Conservation (phyloP, 1,140 invertebrate genomes). For the Neuroterus valhalla region DNA sequence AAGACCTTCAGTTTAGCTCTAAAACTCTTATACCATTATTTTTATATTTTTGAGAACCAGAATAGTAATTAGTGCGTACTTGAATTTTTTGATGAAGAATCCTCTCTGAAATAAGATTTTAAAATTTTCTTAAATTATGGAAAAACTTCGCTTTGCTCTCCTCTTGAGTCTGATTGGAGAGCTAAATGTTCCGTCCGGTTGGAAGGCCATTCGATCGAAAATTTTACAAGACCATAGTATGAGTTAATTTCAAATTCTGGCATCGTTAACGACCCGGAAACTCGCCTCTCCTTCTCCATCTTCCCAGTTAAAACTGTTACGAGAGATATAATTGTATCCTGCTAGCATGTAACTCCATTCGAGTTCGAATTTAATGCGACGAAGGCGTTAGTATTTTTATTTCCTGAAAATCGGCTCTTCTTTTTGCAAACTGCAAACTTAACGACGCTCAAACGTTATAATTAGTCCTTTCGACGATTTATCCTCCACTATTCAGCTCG, state of each 20-base stretch:
- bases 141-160: background rate
- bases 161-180: background rate
- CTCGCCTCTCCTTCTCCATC: conserved; percentile 25
- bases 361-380: conserved; percentile 23
- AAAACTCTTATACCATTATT: background rate
- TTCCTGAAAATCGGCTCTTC: conserved; percentile 6
- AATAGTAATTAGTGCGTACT: too few relatives aligned
- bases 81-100: too few relatives aligned
- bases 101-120: too few relatives aligned
- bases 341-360: conserved; percentile 25
- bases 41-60: too few relatives aligned
- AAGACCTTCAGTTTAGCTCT: background rate
- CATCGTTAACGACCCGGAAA: conserved; percentile 21
- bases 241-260: conserved; percentile 27
- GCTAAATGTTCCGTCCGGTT: background rate
- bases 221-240: conserved; percentile 25
- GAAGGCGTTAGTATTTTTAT: conserved; percentile 25
- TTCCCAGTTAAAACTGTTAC: conserved; percentile 27
- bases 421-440: background rate
- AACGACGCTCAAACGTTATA: conserved; percentile 17
- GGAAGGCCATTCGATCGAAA: conserved; percentile 19
- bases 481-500: conserved; percentile 15
- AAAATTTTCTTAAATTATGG: background rate
- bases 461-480: conserved; percentile 21
- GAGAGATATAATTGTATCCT: conserved; percentile 23